Evolutionary conservation across 2,888 invertebrate species (phyloP).

Genomic region (Hyalella azteca): DNA sequence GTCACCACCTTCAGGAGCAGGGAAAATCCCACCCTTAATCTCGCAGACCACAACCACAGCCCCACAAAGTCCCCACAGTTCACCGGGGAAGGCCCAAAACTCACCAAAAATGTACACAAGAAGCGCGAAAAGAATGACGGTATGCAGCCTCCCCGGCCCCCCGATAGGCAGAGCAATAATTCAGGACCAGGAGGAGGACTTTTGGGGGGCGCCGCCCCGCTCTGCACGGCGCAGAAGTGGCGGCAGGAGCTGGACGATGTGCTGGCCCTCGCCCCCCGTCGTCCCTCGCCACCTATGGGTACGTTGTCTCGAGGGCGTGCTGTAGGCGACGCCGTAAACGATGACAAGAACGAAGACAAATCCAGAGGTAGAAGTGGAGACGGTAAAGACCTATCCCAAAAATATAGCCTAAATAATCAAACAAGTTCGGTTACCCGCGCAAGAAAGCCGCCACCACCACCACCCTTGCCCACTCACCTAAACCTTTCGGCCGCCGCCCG

Average conservation of each 20-base stretch:
- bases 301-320: not conserved
- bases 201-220: not conserved
- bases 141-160: not conserved
- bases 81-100: not conserved
- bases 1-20: not conserved
- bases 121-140: not conserved
- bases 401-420: not conserved
- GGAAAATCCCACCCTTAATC: not conserved
- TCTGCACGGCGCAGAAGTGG: not conserved
- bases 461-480: not conserved
- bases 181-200: not conserved
- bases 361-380: not conserved
- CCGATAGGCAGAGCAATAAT: not conserved
- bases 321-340: not conserved
- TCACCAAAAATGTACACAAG: not conserved
- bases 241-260: not conserved
- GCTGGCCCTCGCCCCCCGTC: not conserved
- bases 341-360: not conserved
- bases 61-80: too few relatives aligned
- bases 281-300: not conserved
- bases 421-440: not conserved
- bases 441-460: not conserved
- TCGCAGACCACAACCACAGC: not conserved
- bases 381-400: not conserved
- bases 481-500: not conserved